A percentile compares a stretch with the other conserved stretches of the same genome.
Conservation (phyloP, 1,140 invertebrate species). For the Anoplolepis gracilipes region DNA sequence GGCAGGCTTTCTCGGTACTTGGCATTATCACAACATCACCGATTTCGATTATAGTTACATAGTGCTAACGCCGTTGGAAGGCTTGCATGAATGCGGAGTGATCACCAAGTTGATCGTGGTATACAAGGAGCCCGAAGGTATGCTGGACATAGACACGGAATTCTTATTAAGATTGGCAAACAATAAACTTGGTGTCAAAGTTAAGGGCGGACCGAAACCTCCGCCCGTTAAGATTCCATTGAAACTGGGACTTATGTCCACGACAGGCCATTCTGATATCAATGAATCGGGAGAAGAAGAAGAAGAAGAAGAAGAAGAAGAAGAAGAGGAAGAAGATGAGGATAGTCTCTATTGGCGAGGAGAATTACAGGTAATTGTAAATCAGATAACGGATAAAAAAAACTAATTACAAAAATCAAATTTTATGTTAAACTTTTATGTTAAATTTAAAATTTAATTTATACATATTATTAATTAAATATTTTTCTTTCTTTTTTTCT, state of each 20-base stretch:
- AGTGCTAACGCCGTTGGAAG: slow-evolving; percentile 90
- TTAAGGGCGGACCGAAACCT: slow-evolving; percentile 78
- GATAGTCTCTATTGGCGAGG: slow-evolving; percentile 87
- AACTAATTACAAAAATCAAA: background rate
- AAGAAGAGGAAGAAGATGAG: slow-evolving; percentile 76
- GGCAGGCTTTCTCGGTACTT: slow-evolving; percentile 91
- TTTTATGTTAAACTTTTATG: background rate
- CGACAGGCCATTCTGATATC: background rate
- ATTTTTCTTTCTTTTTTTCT: background rate
- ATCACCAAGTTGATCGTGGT: slow-evolving; percentile 89
- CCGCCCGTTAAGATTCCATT: slow-evolving; percentile 73
- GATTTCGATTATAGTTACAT: slow-evolving; percentile 93
- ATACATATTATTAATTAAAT: background rate
- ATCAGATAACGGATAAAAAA: background rate
- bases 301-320: slow-evolving; percentile 74
- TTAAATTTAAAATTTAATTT: background rate
- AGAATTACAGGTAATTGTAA: slow-evolving; percentile 85
- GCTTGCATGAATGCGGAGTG: slow-evolving; percentile 91
- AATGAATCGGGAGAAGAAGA: slow-evolving; percentile 56
- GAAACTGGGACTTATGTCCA: slow-evolving; percentile 54
- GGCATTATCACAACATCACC: slow-evolving; percentile 89
- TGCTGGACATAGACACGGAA: slow-evolving; percentile 89
- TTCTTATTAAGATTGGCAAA: slow-evolving; percentile 89
- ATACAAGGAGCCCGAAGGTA: slow-evolving; percentile 63
- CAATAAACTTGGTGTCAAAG: slow-evolving; percentile 86